These are phyloP conservation scores for Tichodroma muraria DNA, from an alignment of 2,113 vertebrate species.

Conservation along the genomic window DNA sequence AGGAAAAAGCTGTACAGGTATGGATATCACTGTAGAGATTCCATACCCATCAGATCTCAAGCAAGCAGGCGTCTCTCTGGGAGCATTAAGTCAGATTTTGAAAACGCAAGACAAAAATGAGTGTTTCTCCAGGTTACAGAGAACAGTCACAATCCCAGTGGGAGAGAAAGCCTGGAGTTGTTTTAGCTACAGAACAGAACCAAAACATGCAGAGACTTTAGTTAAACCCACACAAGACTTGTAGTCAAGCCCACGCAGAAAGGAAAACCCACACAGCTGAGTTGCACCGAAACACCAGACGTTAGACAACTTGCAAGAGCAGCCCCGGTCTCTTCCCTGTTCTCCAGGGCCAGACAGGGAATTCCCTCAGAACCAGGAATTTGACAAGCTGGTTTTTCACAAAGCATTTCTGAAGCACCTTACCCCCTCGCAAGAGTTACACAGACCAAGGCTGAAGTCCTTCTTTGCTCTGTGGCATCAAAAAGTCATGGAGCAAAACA, in stretches of 20 bases:
- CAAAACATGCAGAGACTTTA: neutral
- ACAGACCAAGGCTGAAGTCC: neutral
- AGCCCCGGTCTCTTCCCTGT: neutral
- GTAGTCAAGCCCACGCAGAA: neutral
- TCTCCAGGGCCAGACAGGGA: neutral
- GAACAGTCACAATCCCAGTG: neutral
- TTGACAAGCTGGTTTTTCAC: neutral
- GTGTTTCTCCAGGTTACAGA: neutral
- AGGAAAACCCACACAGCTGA: neutral
- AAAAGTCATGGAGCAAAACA: accelerated
- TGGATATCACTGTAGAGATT: accelerated
- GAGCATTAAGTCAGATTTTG: neutral
- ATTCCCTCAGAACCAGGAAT: neutral
- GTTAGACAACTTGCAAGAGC: neutral
- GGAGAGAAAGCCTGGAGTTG: neutral
- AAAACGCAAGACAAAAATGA: neutral
- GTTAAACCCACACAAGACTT: constrained; percentile 8
- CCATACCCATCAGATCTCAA: accelerated
- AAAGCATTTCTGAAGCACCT: neutral
- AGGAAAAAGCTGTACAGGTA: neutral
- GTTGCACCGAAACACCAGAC: neutral
- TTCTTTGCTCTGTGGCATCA: neutral
- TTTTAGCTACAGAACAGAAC: neutral
- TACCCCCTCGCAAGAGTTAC: accelerated
- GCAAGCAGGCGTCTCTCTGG: neutral